Evolutionary conservation across 1,140 invertebrate genomes (phyloP).

Genomic region (Apis florea): DNA sequence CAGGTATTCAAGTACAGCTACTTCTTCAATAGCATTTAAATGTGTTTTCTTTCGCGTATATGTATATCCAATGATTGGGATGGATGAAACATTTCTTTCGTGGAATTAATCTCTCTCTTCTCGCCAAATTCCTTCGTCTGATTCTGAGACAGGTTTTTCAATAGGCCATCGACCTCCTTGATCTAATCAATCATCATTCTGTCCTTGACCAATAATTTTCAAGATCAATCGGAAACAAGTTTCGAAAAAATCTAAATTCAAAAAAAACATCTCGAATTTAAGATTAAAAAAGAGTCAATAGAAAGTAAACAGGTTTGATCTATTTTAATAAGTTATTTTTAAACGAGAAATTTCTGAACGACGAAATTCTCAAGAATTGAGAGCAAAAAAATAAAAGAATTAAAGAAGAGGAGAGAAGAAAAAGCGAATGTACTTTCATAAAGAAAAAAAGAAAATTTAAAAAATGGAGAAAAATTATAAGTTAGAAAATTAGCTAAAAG

Average conservation of each 20-base stretch:
- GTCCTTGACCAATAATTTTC: not conserved
- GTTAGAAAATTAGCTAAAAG: not conserved
- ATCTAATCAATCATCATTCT: not conserved
- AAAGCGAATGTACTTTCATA: not conserved
- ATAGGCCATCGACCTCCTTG: not conserved
- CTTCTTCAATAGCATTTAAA: no score
- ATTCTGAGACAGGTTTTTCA: not conserved
- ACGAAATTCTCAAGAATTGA: not conserved
- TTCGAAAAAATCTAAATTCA: not conserved
- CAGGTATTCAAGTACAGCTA: no score
- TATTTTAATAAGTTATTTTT: not conserved
- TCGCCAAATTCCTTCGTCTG: no score
- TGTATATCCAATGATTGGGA: no score
- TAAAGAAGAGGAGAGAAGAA: not conserved
- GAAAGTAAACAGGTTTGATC: no score
- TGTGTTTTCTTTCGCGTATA: no score
- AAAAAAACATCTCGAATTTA: no score
- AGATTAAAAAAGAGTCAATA: not conserved
- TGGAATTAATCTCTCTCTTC: no score
- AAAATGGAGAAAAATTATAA: no score
- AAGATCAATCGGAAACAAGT: not conserved
- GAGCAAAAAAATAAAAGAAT: not conserved
- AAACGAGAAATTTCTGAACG: not conserved
- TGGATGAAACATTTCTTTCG: no score
- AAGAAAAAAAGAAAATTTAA: not conserved